Evolutionary conservation across 2,113 vertebrate species (phyloP).

Genomic region (Anarrhichthys ocellatus): DNA sequence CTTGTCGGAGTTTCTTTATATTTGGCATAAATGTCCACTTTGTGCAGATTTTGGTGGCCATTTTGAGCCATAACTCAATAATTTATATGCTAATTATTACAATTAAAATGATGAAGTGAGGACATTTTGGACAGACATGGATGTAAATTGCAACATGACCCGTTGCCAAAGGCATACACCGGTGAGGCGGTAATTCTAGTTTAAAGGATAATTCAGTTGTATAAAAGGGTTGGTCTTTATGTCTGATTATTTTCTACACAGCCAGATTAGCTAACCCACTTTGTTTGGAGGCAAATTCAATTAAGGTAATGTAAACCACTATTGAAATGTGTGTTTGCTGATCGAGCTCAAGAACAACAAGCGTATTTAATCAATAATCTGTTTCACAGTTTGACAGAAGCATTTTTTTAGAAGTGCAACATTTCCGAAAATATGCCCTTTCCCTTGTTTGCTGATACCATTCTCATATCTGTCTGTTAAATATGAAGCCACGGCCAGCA

Average conservation of each 20-base stretch:
- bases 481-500: not conserved
- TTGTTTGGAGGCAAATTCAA: too few species aligned
- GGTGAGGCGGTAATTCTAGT: too few species aligned
- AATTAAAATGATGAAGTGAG: too few species aligned
- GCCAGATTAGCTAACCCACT: not conserved
- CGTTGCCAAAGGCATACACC: too few species aligned
- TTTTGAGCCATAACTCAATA: too few species aligned
- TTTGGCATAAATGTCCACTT: too few species aligned
- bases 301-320: not conserved
- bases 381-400: not conserved
- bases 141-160: too few species aligned
- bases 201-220: not conserved
- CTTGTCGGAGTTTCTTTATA: too few species aligned
- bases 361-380: not conserved
- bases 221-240: not conserved
- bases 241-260: not conserved
- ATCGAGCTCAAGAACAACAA: not conserved
- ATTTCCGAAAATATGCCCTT: not conserved
- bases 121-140: too few species aligned
- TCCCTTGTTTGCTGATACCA: not conserved
- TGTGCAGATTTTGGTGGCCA: too few species aligned
- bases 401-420: not conserved
- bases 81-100: too few species aligned
- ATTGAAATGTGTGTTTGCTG: not conserved
- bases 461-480: not conserved